These are phyloP conservation scores for Eremophila alpestris DNA, from an alignment of 2,797 vertebrate genomes.

Conservation along the genomic window DNA sequence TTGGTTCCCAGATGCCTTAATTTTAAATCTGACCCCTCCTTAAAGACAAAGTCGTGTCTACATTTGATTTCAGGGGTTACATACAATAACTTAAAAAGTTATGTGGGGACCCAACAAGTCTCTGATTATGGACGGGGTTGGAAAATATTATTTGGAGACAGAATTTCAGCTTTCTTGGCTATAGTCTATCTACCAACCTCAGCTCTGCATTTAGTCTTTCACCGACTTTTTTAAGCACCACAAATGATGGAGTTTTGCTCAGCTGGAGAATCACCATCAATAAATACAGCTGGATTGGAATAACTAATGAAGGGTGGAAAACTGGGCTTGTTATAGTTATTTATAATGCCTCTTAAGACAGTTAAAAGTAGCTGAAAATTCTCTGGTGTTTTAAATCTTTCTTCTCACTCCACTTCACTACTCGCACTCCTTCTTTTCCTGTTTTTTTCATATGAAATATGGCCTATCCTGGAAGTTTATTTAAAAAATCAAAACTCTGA, in stretches of 20 bases:
- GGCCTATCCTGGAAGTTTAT: not conserved
- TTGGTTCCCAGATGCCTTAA: slow-evolving; percentile 37
- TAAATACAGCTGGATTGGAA: slow-evolving; percentile 17
- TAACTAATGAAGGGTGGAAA: slow-evolving; percentile 14
- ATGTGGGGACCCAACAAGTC: slow-evolving; percentile 12
- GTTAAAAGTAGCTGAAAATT: slow-evolving; percentile 8
- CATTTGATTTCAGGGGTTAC: slow-evolving; percentile 25
- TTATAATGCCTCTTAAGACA: not conserved
- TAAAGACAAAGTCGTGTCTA: slow-evolving; percentile 39
- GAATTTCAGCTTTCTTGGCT: slow-evolving; percentile 34
- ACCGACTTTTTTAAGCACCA: not conserved
- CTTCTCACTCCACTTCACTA: not conserved
- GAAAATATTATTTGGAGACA: slow-evolving; percentile 50
- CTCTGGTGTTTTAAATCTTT: slow-evolving; percentile 31
- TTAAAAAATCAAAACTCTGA: not conserved
- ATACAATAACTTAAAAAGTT: slow-evolving; percentile 23
- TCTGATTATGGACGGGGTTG: not conserved
- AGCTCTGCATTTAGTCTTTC: slow-evolving; percentile 34
- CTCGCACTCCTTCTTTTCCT: not conserved
- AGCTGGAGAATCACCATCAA: slow-evolving; percentile 15
- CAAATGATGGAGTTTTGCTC: slow-evolving; percentile 18
- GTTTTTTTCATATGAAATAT: not conserved
- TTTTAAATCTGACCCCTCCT: slow-evolving; percentile 38
- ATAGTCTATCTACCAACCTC: not conserved
- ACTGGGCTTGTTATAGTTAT: not conserved